These are phyloP conservation scores for Germaria angustata DNA, from an alignment of 2,888 invertebrate species.

Conservation along the genomic window DNA sequence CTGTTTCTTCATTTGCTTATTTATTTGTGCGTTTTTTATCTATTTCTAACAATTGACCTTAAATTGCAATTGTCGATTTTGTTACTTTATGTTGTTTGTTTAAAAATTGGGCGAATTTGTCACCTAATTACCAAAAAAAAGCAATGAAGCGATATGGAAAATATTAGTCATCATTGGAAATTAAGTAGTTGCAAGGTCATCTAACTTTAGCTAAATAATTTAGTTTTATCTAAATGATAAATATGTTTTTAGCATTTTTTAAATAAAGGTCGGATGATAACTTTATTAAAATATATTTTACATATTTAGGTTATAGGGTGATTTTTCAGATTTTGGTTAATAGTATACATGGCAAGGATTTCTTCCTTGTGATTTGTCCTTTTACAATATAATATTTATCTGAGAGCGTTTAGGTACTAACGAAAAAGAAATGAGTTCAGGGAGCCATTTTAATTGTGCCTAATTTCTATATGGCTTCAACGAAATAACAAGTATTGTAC, in stretches of 20 bases:
- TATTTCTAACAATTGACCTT: constrained; percentile 37
- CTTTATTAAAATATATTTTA: too few species aligned
- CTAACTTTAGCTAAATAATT: background rate
- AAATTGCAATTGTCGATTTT: constrained; percentile 32
- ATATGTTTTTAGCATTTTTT: background rate
- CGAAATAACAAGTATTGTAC: too few species aligned
- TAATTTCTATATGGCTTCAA: too few species aligned
- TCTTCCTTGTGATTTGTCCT: too few species aligned
- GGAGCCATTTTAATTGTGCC: too few species aligned
- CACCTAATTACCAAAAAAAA: constrained; percentile 37
- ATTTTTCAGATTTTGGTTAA: too few species aligned
- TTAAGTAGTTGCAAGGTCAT: background rate
- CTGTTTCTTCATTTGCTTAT: background rate
- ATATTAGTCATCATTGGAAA: constrained; percentile 19
- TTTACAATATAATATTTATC: too few species aligned
- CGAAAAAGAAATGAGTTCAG: too few species aligned
- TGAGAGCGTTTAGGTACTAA: too few species aligned
- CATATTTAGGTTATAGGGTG: too few species aligned
- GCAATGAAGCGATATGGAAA: background rate
- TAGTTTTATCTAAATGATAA: background rate
- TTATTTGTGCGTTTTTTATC: constrained; percentile 38
- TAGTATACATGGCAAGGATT: too few species aligned
- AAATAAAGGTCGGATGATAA: background rate
- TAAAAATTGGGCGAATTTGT: constrained; percentile 19
- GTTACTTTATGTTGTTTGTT: constrained; percentile 4